Base-by-base conservation (phyloP, 2,113 vertebrate genomes). In the Suricata suricatta region DNA sequence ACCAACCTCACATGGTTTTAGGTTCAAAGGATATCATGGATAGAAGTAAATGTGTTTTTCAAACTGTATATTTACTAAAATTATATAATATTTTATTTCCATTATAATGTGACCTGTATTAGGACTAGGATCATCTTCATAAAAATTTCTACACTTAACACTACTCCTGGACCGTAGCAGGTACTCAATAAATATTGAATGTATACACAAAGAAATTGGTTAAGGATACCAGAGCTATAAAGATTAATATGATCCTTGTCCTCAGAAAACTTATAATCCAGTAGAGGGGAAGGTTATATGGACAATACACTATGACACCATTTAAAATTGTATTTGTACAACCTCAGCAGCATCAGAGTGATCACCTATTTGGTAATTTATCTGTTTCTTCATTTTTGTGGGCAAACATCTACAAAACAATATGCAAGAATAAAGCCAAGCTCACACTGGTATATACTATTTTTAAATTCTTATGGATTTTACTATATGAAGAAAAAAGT, bases 391-490 rank as follows among this genome's bases (percentile, higher is more conserved):
- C 23, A 82, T 92, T 92, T 85, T 60, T n/a, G 19, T 86, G 16
- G 82, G 29, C 16, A 74, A 87, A 69, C 2, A n/a, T 41, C 38
- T 60, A 3, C 3, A 31, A 33, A 64, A 93, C 14, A 90, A 80
- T 25, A 94, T 14, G 12, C 33, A 84, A 52, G 87, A 25, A 33
- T 4, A 88, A 60, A 95, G 88, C 93, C 21, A 66, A 74, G 33
- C 7, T 74, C 50, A 27, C 7, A 19, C 0, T 81, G 57, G 60
- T 17, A 85, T 17, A 16, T 13, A 12, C 15, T 80, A 31, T 64
- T 96, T 81, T 84, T 12, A 93, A 93, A 23, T 80, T 84, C 29
- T 47, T 83, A 38, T 60, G 17, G 83, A 54, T 77, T 93, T 95
- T 83, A 69, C 14, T 27, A 83, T 44, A n/a, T 88, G 19, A 54